phyloP scores from a whole-genome alignment of 2,888 invertebrate genomes.

The Microctonus aethiopoides region DNA sequence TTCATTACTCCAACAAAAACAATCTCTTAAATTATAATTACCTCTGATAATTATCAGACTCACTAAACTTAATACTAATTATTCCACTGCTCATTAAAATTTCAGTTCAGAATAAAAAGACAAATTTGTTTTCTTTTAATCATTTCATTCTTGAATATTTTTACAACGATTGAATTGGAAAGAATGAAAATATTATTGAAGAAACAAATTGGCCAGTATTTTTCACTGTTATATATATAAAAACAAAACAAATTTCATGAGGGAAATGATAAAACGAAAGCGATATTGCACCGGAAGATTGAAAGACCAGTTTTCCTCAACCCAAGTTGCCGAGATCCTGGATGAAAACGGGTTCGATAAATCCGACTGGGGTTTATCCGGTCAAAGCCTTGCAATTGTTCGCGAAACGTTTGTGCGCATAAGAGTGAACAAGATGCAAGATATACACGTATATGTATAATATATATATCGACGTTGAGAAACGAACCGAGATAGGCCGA shows the following conservation, averaged over 20 bases:
- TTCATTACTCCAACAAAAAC: not conserved
- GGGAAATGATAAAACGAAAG: conserved; percentile 1
- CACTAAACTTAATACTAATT: not conserved
- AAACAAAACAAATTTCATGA: not conserved
- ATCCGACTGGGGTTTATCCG: conserved; percentile 30
- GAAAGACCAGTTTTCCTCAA: conserved; percentile 15
- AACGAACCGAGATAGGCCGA: conserved; percentile 14
- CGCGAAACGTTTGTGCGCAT: conserved; percentile 13
- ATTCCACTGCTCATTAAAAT: too few relatives aligned
- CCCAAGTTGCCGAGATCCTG: conserved; percentile 13
- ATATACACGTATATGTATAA: not conserved
- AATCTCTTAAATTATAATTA: not conserved
- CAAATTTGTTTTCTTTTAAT: too few relatives aligned
- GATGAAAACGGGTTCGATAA: conserved; percentile 29
- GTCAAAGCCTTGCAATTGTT: conserved; percentile 28
- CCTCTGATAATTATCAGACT: not conserved
- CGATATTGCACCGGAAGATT: conserved; percentile 16
- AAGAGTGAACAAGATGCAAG: conserved; percentile 18
- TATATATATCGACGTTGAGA: not conserved
- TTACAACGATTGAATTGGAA: too few relatives aligned
- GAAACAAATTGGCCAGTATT: not conserved
- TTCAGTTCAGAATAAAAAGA: too few relatives aligned
- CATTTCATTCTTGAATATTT: not conserved
- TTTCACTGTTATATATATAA: not conserved
- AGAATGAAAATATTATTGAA: not conserved